Base-by-base conservation (phyloP, 2,797 vertebrate genomes). In the Glyptemys insculpta region DNA sequence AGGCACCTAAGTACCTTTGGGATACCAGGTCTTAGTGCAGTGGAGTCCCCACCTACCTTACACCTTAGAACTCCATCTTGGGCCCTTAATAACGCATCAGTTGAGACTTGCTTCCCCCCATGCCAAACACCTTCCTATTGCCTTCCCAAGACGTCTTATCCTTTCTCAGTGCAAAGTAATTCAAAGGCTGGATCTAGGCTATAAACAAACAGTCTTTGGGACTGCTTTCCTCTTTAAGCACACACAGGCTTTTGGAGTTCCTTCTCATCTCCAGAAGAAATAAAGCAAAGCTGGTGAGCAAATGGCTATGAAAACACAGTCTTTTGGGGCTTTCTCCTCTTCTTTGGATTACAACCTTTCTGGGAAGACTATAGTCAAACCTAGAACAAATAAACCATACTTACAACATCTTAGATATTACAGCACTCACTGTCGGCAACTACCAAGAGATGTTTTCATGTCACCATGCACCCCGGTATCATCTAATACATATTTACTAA, bases 401-500 rank as follows among this genome's bases (percentile, higher is more conserved):
- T 81, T 88, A 23, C 19, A 72, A 37, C 3, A 23, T 21, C 8
- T 68, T 68, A 68, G 34, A n/a, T 68, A 68, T n/a, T 68, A 72
- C 16, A 81, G 37, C 31, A 37, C 79, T 83, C 86, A 65, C 34
- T 78, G 4, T 49, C 29, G 8, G 90, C 21, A 82, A 3, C 3
- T 89, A 89, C 57, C n/a, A 83, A 88, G 5, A 83, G 76, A 18
- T 34, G 31, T 87, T 91, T 72, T 49, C 44, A 65, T 47, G 53
- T 47, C 3, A 56, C 19, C 11, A 29, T n/a, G 5, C 34, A 65
- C n/a, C 76, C 88, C 54, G 27, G 18, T 72, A 72, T 41, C n/a
- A 41, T 41, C 65, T 68, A 72, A 37, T 21, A 37, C 8, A 23
- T 41, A 72, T 37, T 72, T 72, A 37, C 5, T 72, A 23, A 37